Percentiles rank a stretch among this genome's conserved stretches.
phyloP scores from a whole-genome alignment of 1,140 invertebrate genomes.

The Sycophila sp. region DNA sequence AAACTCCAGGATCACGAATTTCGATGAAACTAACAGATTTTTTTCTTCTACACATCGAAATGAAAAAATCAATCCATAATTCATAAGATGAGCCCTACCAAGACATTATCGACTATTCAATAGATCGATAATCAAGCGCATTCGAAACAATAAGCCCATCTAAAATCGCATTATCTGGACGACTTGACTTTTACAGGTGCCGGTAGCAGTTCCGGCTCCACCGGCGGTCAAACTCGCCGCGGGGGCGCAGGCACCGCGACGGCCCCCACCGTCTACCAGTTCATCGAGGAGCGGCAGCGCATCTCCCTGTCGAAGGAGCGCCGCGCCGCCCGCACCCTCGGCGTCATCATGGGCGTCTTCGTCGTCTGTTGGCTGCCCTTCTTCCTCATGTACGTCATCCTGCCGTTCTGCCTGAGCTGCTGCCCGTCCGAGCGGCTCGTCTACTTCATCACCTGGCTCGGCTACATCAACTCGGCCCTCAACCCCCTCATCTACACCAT shows the following conservation, averaged over 20 bases:
- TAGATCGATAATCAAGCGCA: too few relatives aligned
- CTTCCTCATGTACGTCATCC: conserved; percentile 93
- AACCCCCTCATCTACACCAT: conserved; percentile 98
- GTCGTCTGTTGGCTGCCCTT: conserved; percentile 97
- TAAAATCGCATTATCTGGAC: too few relatives aligned
- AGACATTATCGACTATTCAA: too few relatives aligned
- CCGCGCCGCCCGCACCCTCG: conserved; percentile 89
- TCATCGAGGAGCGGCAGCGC: conserved; percentile 92
- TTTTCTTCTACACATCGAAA: too few relatives aligned
- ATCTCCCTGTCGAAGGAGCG: conserved; percentile 93
- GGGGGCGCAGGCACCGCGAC: conserved; percentile 48
- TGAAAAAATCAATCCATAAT: too few relatives aligned
- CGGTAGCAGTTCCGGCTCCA: conserved; percentile 19
- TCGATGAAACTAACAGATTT: too few relatives aligned
- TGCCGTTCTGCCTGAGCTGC: conserved; percentile 84
- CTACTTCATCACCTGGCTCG: conserved; percentile 95
- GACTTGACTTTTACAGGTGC: too few relatives aligned
- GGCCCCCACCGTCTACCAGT: conserved; percentile 80
- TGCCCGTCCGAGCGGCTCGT: conserved; percentile 82
- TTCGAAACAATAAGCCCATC: too few relatives aligned
- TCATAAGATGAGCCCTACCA: too few relatives aligned
- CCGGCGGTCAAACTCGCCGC: conserved; percentile 39
- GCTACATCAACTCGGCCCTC: conserved; percentile 96
- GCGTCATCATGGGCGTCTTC: conserved; percentile 95
- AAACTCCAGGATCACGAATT: too few relatives aligned